These are phyloP conservation scores for Achatina immaculata DNA, from an alignment of 1,140 invertebrate genomes.

Conservation along the genomic window DNA sequence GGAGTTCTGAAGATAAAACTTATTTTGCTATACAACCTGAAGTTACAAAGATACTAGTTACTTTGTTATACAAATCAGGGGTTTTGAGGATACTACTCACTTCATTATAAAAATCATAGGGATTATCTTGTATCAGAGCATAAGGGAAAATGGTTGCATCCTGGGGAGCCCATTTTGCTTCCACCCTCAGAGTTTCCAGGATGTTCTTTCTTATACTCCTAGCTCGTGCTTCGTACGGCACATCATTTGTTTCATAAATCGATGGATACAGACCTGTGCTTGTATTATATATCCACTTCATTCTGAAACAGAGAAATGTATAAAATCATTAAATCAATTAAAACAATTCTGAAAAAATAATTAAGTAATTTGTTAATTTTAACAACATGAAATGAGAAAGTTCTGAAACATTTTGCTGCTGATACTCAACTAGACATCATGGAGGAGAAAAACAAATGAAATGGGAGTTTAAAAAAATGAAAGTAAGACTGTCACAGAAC, in stretches of 20 bases:
- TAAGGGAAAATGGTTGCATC: slow-evolving; percentile 47
- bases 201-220: slow-evolving; percentile 24
- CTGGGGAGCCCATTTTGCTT: slow-evolving; percentile 38
- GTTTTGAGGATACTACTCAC: slow-evolving; percentile 31
- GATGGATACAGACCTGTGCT: slow-evolving; percentile 49
- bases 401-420: too few species aligned
- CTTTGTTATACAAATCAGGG: too few species aligned
- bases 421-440: too few species aligned
- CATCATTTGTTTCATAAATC: slow-evolving; percentile 43
- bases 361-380: too few species aligned
- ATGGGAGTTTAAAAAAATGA: too few species aligned
- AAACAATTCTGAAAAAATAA: not conserved
- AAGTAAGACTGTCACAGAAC: too few species aligned
- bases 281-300: slow-evolving; percentile 47
- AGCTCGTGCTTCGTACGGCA: not conserved
- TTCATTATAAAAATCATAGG: slow-evolving; percentile 37
- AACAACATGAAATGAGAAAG: too few species aligned
- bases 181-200: slow-evolving; percentile 48
- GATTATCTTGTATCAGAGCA: slow-evolving; percentile 35
- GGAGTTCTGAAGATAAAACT: too few species aligned
- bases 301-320: slow-evolving; percentile 31
- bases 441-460: too few species aligned
- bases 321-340: not conserved
- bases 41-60: too few species aligned
- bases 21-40: too few species aligned